Percentiles rank a stretch among this genome's conserved stretches.
Conservation (phyloP, 2,888 invertebrate genomes). For the Orgyia antiqua region DNA sequence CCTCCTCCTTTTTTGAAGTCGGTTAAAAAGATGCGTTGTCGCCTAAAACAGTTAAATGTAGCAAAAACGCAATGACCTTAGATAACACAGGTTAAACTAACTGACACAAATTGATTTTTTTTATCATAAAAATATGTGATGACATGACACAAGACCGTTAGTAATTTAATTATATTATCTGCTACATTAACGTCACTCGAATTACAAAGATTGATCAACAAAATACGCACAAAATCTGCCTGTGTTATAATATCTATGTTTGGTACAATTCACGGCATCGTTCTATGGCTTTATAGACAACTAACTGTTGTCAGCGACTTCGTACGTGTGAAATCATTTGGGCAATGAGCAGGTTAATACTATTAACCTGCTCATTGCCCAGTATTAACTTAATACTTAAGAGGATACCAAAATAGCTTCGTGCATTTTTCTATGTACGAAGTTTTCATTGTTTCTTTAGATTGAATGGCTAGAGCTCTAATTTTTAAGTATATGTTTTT, state of each 20-base stretch:
- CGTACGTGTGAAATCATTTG: too few species aligned
- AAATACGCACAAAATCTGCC: conserved; percentile 2
- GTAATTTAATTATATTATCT: conserved; percentile 57
- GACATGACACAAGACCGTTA: conserved; percentile 51
- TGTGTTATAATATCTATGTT: neutral
- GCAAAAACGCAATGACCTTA: conserved; percentile 18
- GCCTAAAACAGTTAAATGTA: conserved; percentile 2
- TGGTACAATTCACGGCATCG: neutral
- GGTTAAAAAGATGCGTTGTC: too few species aligned
- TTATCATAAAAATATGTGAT: conserved; percentile 56
- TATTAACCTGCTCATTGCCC: too few species aligned
- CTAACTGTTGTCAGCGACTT: too few species aligned
- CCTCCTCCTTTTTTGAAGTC: too few species aligned
- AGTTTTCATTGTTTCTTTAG: too few species aligned
- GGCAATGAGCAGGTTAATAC: too few species aligned
- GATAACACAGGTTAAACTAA: conserved; percentile 28
- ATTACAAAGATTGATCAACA: conserved; percentile 26
- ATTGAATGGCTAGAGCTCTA: too few species aligned
- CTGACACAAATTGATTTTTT: conserved; percentile 73
- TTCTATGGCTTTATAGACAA: neutral
- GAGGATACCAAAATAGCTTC: too few species aligned
- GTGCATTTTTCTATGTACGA: too few species aligned
- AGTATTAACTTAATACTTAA: too few species aligned
- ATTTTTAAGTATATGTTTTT: too few species aligned
- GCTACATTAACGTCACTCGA: conserved; percentile 52